A percentile compares a stretch with the other conserved stretches of the same genome.
Evolutionary conservation across 2,888 invertebrate species (phyloP).

Genomic region (Lapara coniferarum): DNA sequence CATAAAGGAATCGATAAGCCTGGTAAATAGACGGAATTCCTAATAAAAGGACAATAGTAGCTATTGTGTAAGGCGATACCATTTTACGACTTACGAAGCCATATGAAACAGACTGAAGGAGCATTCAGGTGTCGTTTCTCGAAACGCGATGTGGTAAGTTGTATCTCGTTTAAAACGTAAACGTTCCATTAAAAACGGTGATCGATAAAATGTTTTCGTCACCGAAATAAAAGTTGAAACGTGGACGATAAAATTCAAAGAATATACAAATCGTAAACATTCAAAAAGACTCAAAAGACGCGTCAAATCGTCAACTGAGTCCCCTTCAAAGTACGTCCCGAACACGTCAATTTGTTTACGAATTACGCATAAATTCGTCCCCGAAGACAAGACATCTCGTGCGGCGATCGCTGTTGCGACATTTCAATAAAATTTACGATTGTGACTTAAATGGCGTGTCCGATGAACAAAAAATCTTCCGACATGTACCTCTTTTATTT

Average conservation of each 20-base stretch:
- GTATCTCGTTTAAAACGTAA: conserved; percentile 23
- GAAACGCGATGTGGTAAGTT: conserved; percentile 22
- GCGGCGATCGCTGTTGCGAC: conserved; percentile 81
- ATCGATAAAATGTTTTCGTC: conserved; percentile 35
- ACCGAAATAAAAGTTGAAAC: conserved; percentile 39
- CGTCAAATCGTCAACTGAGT: conserved; percentile 72
- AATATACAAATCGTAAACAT: conserved; percentile 58
- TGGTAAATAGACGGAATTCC: conserved; percentile 54
- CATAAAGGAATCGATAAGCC: conserved; percentile 50
- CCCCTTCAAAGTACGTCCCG: conserved; percentile 72
- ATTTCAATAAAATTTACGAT: conserved; percentile 84
- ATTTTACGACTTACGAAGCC: conserved; percentile 81
- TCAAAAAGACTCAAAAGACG: conserved; percentile 64
- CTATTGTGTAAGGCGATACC: conserved; percentile 79
- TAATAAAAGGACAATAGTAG: conserved; percentile 74
- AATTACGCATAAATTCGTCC: conserved; percentile 83
- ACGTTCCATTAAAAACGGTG: conserved; percentile 24
- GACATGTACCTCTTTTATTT: conserved; percentile 78
- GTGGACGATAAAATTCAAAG: conserved; percentile 51
- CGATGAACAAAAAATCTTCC: conserved; percentile 75
- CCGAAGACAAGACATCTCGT: conserved; percentile 80
- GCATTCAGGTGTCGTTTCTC: conserved; percentile 67
- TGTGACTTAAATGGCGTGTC: conserved; percentile 81
- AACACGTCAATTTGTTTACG: conserved; percentile 82
- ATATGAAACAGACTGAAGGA: conserved; percentile 64